Conservation (phyloP, 2,888 invertebrate genomes). For the Scaptomyza flava region DNA sequence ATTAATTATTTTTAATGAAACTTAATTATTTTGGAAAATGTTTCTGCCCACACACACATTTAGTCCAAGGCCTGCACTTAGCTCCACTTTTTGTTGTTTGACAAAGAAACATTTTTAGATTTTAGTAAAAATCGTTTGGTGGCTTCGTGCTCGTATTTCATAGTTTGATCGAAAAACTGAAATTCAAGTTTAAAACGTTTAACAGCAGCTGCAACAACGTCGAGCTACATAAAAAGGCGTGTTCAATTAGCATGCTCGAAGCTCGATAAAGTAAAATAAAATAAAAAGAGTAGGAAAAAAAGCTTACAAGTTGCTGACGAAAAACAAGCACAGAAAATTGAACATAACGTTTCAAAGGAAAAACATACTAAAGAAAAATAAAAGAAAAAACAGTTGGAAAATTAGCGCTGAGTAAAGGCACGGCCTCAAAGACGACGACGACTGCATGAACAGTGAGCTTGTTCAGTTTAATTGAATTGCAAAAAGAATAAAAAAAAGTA, state of each 20-base stretch:
- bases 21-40: constrained; percentile 7
- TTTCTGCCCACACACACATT: constrained; percentile 9
- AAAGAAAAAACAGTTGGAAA: constrained; percentile 69
- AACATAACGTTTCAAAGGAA: constrained; percentile 66
- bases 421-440: constrained; percentile 54
- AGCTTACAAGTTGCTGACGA: constrained; percentile 36
- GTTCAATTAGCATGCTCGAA: constrained; percentile 75
- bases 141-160: constrained; percentile 53
- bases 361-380: constrained; percentile 50
- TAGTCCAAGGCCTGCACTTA: constrained; percentile 25
- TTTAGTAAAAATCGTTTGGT: constrained; percentile 50
- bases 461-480: constrained; percentile 78
- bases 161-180: constrained; percentile 38
- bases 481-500: constrained; percentile 41
- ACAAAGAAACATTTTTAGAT: constrained; percentile 53
- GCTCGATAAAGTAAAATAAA: constrained; percentile 33
- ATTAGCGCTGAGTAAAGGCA: constrained; percentile 72
- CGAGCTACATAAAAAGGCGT: constrained; percentile 73
- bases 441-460: constrained; percentile 64
- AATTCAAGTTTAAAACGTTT: constrained; percentile 75
- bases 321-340: constrained; percentile 76
- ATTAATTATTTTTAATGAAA: constrained; percentile 3
- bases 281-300: constrained; percentile 11
- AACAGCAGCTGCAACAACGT: constrained; percentile 53
- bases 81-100: constrained; percentile 35